Base-by-base conservation (phyloP, 2,113 vertebrate genomes). In the Dendropsophus ebraccatus region DNA sequence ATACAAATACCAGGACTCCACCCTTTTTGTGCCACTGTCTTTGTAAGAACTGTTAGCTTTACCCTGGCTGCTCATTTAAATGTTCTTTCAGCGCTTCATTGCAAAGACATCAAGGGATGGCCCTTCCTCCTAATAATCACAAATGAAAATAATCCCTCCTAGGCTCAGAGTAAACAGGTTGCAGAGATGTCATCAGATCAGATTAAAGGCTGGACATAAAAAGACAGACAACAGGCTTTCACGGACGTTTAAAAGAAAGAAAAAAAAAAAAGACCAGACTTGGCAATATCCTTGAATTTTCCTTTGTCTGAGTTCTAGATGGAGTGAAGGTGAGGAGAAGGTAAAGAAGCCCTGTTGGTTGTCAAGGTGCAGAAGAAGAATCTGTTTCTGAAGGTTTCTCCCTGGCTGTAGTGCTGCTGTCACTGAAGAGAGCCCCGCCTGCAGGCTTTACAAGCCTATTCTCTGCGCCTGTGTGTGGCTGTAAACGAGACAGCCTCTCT, bases 1-100 rank as follows among this genome's bases (percentile, higher is more conserved):
- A 81, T 82, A 77, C 83, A 85, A 69, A 85, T 85, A 6, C 25
- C 88, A 56, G 84, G 88, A 89, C 90, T 90, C 90, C 92, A 89
- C 89, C 91, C 91, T 87, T 89, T 81, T 90, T 82, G 84, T 88
- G 88, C 88, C 84, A 60, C 47, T 83, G 92, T 88, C 90, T 90
- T 83, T 89, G 60, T 6, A 86, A 72, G 54, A 87, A 90, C 89
- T 82, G 88, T 58, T 32, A 83, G 86, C 50, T 82, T 35, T 87
- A 19, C 1, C 47, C 52, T 0, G 72, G 19, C 54, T 87, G 89
- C 88, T 87, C 79, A 37, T 85, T 89, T 14, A 79, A 91, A 84
- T 90, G 86, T 88, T 88, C 86, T 65, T 50, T 14, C 16, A 16
- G n/a, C 32, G 23, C 56, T 81, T 73, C 83, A 65, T 30, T 65